phyloP scores from a whole-genome alignment of 92 coral and sea anemone species.

The Micromussa lordhowensis region DNA sequence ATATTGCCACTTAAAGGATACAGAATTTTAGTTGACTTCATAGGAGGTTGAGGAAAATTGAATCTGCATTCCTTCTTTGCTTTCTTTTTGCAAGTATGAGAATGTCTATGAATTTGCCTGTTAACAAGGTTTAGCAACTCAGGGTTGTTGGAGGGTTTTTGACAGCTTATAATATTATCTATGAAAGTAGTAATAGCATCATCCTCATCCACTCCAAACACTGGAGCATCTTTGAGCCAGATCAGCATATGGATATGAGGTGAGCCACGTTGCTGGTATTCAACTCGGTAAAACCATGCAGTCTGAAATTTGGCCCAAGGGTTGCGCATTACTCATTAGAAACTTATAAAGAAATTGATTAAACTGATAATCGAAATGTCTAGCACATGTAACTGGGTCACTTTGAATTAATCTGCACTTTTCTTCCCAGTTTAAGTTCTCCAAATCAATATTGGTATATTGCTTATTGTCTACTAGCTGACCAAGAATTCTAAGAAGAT shows the following conservation, averaged over 20 bases:
- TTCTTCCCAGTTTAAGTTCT: conserved; percentile 24
- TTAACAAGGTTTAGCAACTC: conserved; percentile 37
- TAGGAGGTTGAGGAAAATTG: conserved; percentile 73
- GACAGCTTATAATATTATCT: conserved; percentile 1
- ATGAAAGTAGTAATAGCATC: neutral
- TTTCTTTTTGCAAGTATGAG: conserved; percentile 70
- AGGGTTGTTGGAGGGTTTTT: neutral
- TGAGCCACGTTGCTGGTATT: conserved; percentile 50
- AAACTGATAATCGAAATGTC: conserved; percentile 65
- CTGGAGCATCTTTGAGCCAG: conserved; percentile 9
- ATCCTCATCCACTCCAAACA: neutral
- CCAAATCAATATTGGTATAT: conserved; percentile 6
- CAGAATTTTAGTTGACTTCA: conserved; percentile 61
- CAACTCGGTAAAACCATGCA: conserved; percentile 46
- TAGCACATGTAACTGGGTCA: conserved; percentile 71
- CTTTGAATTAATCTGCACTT: conserved; percentile 51
- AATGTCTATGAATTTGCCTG: conserved; percentile 72
- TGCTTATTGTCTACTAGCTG: conserved; percentile 13
- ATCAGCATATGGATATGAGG: conserved; percentile 39
- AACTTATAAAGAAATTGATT: conserved; percentile 37
- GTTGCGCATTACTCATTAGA: conserved; percentile 9
- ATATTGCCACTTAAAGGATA: conserved; percentile 66
- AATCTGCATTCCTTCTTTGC: conserved; percentile 53
- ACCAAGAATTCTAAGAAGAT: conserved; percentile 52
- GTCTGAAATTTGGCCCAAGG: conserved; percentile 16